These are phyloP conservation scores for Apostichopus japonicus DNA, from an alignment of 35 echinoderm and acorn worm genomes.

Conservation along the genomic window DNA sequence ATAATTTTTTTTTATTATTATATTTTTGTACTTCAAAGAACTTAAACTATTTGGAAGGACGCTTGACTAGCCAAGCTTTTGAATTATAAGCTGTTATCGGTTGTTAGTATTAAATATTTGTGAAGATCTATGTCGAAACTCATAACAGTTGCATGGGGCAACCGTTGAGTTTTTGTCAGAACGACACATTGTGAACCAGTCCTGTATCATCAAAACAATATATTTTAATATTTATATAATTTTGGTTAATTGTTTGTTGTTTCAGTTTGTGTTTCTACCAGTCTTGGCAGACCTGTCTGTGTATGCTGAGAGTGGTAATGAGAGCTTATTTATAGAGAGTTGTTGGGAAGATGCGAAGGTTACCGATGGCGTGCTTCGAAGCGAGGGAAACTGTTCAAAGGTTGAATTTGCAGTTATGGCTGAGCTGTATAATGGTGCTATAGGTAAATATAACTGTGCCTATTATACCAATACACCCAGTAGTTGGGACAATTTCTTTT, in stretches of 20 bases:
- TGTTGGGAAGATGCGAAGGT: constrained; percentile 62
- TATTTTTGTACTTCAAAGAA: no score
- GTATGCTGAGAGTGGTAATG: constrained; percentile 50
- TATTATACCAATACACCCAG: background rate
- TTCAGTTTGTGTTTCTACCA: constrained; percentile 79
- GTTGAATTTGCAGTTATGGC: constrained; percentile 84
- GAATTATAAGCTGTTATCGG: no score
- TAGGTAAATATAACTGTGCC: constrained; percentile 51
- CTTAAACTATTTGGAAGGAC: no score
- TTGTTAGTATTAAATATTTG: no score
- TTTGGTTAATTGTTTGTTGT: background rate
- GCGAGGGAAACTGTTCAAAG: constrained; percentile 48
- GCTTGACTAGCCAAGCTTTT: no score
- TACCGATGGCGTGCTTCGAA: background rate
- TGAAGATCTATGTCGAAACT: no score
- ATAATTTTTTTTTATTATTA: no score
- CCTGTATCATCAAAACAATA: background rate
- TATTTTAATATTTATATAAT: background rate
- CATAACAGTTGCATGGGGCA: no score
- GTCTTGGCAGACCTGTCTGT: constrained; percentile 59
- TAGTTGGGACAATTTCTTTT: no score
- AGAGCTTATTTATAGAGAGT: constrained; percentile 4
- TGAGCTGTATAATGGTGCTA: constrained; percentile 87
- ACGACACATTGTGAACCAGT: background rate
- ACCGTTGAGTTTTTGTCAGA: no score